Evolutionary conservation across 2,113 vertebrate genomes (phyloP).

Genomic region (Trachemys scripta): DNA sequence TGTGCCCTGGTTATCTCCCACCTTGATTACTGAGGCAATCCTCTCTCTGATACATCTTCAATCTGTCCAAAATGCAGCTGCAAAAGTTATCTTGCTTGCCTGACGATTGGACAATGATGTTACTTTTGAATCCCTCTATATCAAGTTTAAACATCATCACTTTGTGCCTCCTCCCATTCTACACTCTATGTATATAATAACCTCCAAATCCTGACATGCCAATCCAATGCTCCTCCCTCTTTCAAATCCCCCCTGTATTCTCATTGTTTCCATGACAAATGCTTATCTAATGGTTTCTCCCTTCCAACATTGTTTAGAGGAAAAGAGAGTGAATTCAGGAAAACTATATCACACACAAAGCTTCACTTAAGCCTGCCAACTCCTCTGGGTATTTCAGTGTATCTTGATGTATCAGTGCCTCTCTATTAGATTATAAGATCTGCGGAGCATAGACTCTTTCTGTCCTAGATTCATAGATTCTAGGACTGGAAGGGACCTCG

Average conservation of each 20-base stretch:
- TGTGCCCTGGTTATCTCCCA: neutral
- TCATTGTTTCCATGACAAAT: neutral
- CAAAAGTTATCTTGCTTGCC: neutral
- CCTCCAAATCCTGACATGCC: neutral
- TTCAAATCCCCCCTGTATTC: neutral
- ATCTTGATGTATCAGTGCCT: neutral
- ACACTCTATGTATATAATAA: neutral
- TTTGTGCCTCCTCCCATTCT: neutral
- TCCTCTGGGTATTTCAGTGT: neutral
- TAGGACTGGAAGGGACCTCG: too few relatives aligned
- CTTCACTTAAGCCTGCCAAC: neutral
- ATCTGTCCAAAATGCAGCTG: neutral
- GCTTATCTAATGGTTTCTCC: neutral
- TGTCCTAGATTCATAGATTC: too few relatives aligned
- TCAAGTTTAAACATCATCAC: neutral
- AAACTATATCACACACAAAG: neutral
- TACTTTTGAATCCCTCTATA: neutral
- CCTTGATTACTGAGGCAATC: neutral
- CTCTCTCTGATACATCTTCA: neutral
- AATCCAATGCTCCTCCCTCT: neutral
- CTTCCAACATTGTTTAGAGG: neutral
- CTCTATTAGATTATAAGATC: neutral
- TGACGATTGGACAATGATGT: neutral
- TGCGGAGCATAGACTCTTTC: neutral
- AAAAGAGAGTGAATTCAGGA: neutral